A percentile compares a stretch with the other conserved stretches of the same genome.
Evolutionary conservation across 2,113 vertebrate genomes (phyloP).

Genomic region (Petaurus breviceps): DNA sequence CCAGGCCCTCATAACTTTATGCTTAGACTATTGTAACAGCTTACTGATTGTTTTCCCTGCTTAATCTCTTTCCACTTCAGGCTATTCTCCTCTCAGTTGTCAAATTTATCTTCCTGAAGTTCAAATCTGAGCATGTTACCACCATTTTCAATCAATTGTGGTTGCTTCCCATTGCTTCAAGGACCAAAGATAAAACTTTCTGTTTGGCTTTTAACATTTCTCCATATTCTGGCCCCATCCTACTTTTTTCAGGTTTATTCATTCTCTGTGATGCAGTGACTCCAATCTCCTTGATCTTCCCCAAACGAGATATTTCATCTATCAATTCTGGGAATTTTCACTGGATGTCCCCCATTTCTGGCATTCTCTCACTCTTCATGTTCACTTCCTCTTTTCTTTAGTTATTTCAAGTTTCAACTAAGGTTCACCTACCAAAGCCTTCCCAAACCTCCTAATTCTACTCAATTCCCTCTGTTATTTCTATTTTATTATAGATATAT

Average conservation of each 20-base stretch:
- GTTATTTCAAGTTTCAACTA: too few relatives aligned
- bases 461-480: too few relatives aligned
- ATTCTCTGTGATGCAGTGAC: not conserved
- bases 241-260: not conserved
- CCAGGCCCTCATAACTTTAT: not conserved
- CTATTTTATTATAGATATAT: too few relatives aligned
- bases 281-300: not conserved
- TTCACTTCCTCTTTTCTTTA: too few relatives aligned
- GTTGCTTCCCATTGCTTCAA: not conserved
- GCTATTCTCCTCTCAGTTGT: not conserved
- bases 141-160: not conserved
- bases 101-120: not conserved
- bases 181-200: not conserved
- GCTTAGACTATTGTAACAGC: not conserved
- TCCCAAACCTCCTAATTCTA: too few relatives aligned
- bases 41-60: not conserved
- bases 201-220: not conserved
- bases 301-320: not conserved
- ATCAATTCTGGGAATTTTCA: too few relatives aligned
- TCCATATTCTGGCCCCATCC: not conserved
- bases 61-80: not conserved
- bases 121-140: not conserved
- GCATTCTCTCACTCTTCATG: too few relatives aligned
- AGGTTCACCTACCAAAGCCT: too few relatives aligned
- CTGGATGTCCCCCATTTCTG: too few relatives aligned